Conservation (phyloP, 2,888 invertebrate genomes). For the Cheilosia grossa region DNA sequence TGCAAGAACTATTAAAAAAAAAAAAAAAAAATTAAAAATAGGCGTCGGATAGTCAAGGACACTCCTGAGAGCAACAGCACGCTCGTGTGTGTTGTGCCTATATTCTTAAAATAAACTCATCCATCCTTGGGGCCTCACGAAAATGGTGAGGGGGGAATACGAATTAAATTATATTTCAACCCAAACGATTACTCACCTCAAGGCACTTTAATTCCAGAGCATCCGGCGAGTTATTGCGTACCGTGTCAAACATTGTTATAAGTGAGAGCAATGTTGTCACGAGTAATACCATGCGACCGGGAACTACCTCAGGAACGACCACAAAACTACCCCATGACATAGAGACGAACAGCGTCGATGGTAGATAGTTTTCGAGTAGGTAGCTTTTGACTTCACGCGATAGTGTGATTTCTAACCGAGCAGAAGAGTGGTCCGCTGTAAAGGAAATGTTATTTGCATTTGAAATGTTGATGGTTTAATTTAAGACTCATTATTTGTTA, state of each 20-base stretch:
- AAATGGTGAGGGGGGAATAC: conserved; percentile 1
- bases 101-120: conserved; percentile 55
- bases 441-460: not conserved
- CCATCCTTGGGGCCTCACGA: conserved; percentile 40
- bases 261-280: conserved; percentile 87
- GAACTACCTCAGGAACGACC: conserved; percentile 87
- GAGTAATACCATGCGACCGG: conserved; percentile 86
- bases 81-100: not conserved
- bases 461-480: not conserved
- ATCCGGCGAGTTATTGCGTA: conserved; percentile 87
- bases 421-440: conserved; percentile 86
- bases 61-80: conserved; percentile 22
- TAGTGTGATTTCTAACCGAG: conserved; percentile 86
- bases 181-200: conserved; percentile 81
- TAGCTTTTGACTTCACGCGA: conserved; percentile 86
- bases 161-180: conserved; percentile 12
- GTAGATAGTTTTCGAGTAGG: conserved; percentile 86
- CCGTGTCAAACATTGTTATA: conserved; percentile 88
- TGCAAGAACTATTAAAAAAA: not conserved
- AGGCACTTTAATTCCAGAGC: conserved; percentile 87
- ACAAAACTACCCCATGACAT: conserved; percentile 88
- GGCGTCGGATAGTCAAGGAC: conserved; percentile 38
- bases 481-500: not conserved
- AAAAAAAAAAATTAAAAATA: conserved; percentile 8
- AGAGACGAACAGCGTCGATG: conserved; percentile 87